A percentile compares a stretch with the other conserved stretches of the same genome.
Evolutionary conservation across 2,888 invertebrate species (phyloP).

Genomic region (Steromphala cineraria): DNA sequence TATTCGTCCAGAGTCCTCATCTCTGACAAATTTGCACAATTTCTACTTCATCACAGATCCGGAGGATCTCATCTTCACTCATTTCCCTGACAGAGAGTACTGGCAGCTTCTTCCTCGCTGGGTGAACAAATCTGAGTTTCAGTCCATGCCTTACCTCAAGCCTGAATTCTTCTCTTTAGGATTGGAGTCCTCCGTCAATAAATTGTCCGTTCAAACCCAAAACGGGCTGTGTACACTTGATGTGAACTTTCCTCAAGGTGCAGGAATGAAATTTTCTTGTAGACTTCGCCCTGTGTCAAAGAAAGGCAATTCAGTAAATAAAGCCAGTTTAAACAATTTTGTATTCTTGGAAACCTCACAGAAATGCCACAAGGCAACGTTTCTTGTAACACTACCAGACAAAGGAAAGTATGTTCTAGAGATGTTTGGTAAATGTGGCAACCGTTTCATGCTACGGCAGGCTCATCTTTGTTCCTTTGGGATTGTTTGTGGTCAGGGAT

Average conservation of each 20-base stretch:
- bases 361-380: conserved; percentile 43
- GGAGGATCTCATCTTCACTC: conserved; percentile 57
- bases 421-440: conserved; percentile 53
- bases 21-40: conserved; percentile 32
- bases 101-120: conserved; percentile 60
- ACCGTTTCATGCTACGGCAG: conserved; percentile 43
- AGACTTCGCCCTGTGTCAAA: conserved; percentile 2
- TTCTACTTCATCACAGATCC: conserved; percentile 63
- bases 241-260: background rate
- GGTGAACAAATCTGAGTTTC: conserved; percentile 51
- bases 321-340: conserved; percentile 46
- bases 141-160: conserved; percentile 47
- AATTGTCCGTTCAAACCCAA: background rate
- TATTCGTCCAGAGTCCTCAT: background rate
- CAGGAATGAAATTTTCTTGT: conserved; percentile 18
- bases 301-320: background rate
- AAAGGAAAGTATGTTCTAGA: conserved; percentile 57
- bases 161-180: conserved; percentile 43
- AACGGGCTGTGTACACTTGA: conserved; percentile 16
- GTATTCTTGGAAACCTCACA: conserved; percentile 57
- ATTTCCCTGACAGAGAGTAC: conserved; percentile 57
- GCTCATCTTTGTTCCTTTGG: conserved; percentile 54
- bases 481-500: conserved; percentile 42
- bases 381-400: conserved; percentile 51
- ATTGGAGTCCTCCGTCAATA: background rate